Evolutionary conservation across 2,888 invertebrate species (phyloP), one percentile per base, ranked within the genome.

Genomic region (Zygothrica quintamaculata): DNA sequence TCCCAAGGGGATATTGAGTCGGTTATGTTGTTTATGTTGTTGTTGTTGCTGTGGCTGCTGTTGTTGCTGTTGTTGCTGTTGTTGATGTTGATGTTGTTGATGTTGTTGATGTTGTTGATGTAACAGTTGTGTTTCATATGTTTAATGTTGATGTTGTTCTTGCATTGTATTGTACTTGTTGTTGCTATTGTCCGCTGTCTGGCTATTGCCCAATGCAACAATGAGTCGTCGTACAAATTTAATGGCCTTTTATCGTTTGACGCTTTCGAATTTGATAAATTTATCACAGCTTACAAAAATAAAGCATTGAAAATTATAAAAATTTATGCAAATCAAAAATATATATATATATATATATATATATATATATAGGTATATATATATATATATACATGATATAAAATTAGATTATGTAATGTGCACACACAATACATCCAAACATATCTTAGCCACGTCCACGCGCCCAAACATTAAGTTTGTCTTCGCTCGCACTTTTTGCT

Each of bases 211-310:
- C 85, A 58, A 58, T 78, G 66, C 81, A n/a, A 47, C 74, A 25
- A 15, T 44, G 76, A 43, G 71, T 69, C 34, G 56, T 26, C 36
- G 11, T 47, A 34, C 68, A 52, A 57, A 42, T 55, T 66, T 58
- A 40, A 50, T 61, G 60, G 55, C 62, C 31, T 69, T 76, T 79
- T 59, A 75, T 84, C 86, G 79, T 86, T 81, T 84, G 71, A 86
- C 80, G 71, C 84, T 79, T 79, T 81, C 86, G 80, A 82, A 72
- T 81, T 79, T 79, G 80, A 84, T 80, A 68, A 80, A 84, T 81
- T 81, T 81, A 81, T 86, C 80, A 81, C 80, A 81, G 80, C 80
- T 81, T 81, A 81, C 71, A 82, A 79, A 80, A 80, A 72, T 81
- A 71, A 77, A 71, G 74, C 59, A 34, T 48, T 36, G 47, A 37